Conservation (phyloP, 2,888 invertebrate genomes). For the Tyria jacobaeae region DNA sequence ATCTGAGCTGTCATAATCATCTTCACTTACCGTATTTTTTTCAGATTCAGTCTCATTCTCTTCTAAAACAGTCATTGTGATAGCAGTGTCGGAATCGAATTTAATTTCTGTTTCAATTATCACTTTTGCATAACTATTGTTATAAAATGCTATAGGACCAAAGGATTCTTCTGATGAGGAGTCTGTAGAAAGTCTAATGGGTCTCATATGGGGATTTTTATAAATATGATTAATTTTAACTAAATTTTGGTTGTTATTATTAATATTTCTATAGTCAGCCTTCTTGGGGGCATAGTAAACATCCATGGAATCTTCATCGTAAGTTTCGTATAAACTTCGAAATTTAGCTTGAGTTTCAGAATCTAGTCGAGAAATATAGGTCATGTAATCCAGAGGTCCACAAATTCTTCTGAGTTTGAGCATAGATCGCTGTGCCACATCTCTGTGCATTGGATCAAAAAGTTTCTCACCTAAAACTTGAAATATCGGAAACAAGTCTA, state of each 20-base stretch:
- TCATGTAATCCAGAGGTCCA: conserved; percentile 89
- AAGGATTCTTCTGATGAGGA: conserved; percentile 88
- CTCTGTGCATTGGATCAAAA: conserved; percentile 86
- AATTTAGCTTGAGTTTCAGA: conserved; percentile 84
- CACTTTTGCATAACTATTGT: conserved; percentile 87
- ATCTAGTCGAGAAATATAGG: conserved; percentile 79
- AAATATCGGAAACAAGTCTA: conserved; percentile 83
- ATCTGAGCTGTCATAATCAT: conserved; percentile 80
- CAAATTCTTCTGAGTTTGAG: conserved; percentile 90
- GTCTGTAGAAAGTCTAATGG: conserved; percentile 73
- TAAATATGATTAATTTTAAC: conserved; percentile 75
- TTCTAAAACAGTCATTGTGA: conserved; percentile 94
- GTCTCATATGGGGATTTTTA: conserved; percentile 62
- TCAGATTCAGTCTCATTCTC: conserved; percentile 86
- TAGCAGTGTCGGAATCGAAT: conserved; percentile 92
- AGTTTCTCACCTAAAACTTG: conserved; percentile 85
- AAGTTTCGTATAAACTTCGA: conserved; percentile 74
- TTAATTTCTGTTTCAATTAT: conserved; percentile 94
- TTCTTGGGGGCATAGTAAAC: conserved; percentile 80
- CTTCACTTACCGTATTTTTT: conserved; percentile 76
- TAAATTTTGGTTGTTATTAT: conserved; percentile 65
- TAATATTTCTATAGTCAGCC: conserved; percentile 59
- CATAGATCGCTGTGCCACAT: conserved; percentile 90
- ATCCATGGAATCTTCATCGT: conserved; percentile 81
- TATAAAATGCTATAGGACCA: conserved; percentile 70